Percentiles rank a stretch among this genome's conserved stretches.
These are phyloP conservation scores for Scophthalmus maximus DNA, from an alignment of 2,113 vertebrate genomes.

Conservation along the genomic window DNA sequence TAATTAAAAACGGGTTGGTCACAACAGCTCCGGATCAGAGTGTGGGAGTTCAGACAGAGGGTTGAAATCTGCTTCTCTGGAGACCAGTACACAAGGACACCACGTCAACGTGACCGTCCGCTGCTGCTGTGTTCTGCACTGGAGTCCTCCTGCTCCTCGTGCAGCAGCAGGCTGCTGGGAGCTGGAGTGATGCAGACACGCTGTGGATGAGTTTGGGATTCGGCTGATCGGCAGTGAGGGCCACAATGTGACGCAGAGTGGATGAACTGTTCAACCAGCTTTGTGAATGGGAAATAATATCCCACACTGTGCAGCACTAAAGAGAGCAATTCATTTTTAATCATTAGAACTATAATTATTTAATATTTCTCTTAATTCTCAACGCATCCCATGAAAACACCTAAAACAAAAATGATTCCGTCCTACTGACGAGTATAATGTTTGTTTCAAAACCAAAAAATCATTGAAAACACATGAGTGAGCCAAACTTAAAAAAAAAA, in stretches of 20 bases:
- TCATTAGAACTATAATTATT: too few species aligned
- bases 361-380: too few species aligned
- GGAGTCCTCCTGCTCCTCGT: conserved; percentile 20
- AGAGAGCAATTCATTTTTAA: conserved; percentile 50
- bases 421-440: too few species aligned
- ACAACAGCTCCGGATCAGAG: background rate
- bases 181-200: conserved; percentile 15
- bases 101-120: conserved; percentile 2
- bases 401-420: too few species aligned
- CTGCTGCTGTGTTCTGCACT: conserved; percentile 22
- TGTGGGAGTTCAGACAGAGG: conserved; percentile 1
- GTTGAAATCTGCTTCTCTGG: conserved; percentile 15
- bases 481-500: too few species aligned
- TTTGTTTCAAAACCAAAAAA: too few species aligned
- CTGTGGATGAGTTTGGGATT: conserved; percentile 32
- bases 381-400: too few species aligned
- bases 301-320: background rate
- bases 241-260: background rate
- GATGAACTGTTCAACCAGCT: conserved; percentile 19
- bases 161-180: conserved; percentile 13
- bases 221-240: conserved; percentile 9
- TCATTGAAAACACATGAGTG: too few species aligned
- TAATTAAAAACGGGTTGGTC: conserved; percentile 38
- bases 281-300: conserved; percentile 34
- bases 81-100: conserved; percentile 13